Percentiles rank a stretch among this genome's conserved stretches.
Conservation (phyloP, 2,888 invertebrate species). For the Gandaritis pyraliata region DNA sequence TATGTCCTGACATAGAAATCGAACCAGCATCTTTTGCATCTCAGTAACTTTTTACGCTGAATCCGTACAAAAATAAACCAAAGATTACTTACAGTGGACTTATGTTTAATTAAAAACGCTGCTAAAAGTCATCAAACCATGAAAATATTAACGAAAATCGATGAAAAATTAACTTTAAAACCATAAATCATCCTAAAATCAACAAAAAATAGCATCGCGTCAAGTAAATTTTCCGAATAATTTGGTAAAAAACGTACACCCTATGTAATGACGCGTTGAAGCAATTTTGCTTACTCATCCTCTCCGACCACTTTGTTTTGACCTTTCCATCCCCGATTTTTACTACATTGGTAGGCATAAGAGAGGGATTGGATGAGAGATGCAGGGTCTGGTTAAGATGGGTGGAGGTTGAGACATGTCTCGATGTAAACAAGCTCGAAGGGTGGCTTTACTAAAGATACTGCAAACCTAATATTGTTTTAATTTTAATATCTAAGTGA, state of each 20-base stretch:
- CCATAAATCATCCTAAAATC: constrained; percentile 23
- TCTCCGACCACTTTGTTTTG: constrained; percentile 42
- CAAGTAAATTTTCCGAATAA: constrained; percentile 55
- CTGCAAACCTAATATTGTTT: constrained; percentile 10
- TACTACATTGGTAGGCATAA: background rate
- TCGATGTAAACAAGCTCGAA: constrained; percentile 33
- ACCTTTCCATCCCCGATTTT: constrained; percentile 32
- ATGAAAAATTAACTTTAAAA: background rate
- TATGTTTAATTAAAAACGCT: no score
- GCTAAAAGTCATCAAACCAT: background rate
- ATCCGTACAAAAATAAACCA: no score
- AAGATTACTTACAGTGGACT: no score
- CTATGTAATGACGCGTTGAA: constrained; percentile 67
- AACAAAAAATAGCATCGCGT: constrained; percentile 35
- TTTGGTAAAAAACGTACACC: constrained; percentile 54
- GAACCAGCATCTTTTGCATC: no score
- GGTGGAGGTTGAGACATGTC: constrained; percentile 27
- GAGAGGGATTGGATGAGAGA: constrained; percentile 2
- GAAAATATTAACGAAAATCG: background rate
- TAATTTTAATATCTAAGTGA: constrained; percentile 3
- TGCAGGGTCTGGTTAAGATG: constrained; percentile 14
- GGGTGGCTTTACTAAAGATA: constrained; percentile 20
- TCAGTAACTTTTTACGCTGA: no score
- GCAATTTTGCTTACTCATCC: constrained; percentile 69
- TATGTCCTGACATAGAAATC: no score